phyloP scores from a whole-genome alignment of 92 coral and sea anemone genomes.

The Isaurus tuberculatus region DNA sequence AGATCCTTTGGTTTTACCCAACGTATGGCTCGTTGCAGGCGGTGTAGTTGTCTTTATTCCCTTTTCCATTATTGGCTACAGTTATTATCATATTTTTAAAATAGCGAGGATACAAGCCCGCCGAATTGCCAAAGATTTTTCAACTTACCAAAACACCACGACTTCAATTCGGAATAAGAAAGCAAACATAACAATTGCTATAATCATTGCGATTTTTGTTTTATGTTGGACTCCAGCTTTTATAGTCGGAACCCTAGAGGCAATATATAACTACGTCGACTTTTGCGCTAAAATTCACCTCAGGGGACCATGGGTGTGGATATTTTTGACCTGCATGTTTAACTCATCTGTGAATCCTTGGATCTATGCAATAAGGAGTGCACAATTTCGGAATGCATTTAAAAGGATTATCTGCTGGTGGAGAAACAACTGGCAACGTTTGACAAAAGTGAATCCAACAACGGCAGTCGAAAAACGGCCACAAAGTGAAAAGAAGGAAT shows the following conservation, averaged over 20 bases:
- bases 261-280: constrained; percentile 23
- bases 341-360: constrained; percentile 38
- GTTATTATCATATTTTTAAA: constrained; percentile 42
- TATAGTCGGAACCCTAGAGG: constrained; percentile 27
- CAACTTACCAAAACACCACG: constrained; percentile 6
- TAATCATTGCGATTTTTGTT: constrained; percentile 13
- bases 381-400: constrained; percentile 33
- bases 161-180: constrained; percentile 16
- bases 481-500: background rate
- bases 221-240: constrained; percentile 36
- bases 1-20: constrained; percentile 21
- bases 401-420: constrained; percentile 44
- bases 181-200: constrained; percentile 34
- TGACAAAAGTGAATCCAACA: background rate
- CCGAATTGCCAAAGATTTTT: constrained; percentile 33
- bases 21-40: constrained; percentile 36
- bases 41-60: constrained; percentile 36
- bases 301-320: constrained; percentile 46
- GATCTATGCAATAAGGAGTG: constrained; percentile 36
- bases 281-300: constrained; percentile 41
- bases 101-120: constrained; percentile 40
- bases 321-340: constrained; percentile 30
- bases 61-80: constrained; percentile 33
- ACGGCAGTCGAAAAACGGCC: constrained; percentile 14
- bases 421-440: constrained; percentile 1